phyloP scores from a whole-genome alignment of 2,113 vertebrate genomes.

The Paedocypris sp. region DNA sequence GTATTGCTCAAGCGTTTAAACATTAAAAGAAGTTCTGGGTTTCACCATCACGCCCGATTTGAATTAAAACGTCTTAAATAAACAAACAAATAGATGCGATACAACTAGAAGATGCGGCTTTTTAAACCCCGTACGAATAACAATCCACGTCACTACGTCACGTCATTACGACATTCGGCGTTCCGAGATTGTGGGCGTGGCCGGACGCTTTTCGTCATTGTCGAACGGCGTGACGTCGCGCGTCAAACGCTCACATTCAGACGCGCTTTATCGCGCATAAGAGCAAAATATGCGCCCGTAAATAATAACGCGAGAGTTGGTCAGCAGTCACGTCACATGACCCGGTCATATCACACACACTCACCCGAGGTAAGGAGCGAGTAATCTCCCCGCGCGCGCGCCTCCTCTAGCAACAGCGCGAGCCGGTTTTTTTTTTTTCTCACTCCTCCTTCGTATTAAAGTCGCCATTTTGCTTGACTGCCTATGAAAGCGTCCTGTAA shows the following conservation, averaged over 20 bases:
- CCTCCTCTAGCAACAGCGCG: slow-evolving; percentile 60
- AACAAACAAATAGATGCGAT: too few relatives aligned
- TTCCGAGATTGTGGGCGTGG: slow-evolving; percentile 33
- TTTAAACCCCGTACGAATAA: too few relatives aligned
- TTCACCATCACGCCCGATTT: too few relatives aligned
- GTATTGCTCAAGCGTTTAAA: too few relatives aligned
- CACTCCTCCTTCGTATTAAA: slow-evolving; percentile 79
- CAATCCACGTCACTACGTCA: too few relatives aligned
- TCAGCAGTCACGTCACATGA: too few relatives aligned
- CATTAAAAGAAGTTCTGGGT: too few relatives aligned
- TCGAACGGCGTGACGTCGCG: slow-evolving; percentile 55
- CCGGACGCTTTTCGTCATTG: slow-evolving; percentile 51
- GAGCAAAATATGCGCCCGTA: slow-evolving; percentile 33
- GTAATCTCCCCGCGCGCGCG: slow-evolving; percentile 52
- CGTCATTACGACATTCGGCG: too few relatives aligned
- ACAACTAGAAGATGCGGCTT: too few relatives aligned
- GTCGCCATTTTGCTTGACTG: slow-evolving; percentile 92
- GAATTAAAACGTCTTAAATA: too few relatives aligned
- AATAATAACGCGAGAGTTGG: slow-evolving; percentile 72
- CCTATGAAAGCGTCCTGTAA: slow-evolving; percentile 65
- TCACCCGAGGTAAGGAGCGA: slow-evolving; percentile 59
- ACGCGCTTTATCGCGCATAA: slow-evolving; percentile 44
- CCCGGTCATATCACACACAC: slow-evolving; percentile 47
- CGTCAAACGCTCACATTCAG: slow-evolving; percentile 43
- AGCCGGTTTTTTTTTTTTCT: slow-evolving; percentile 47